Conservation (phyloP, 1,140 invertebrate genomes). For the Drosophila aff. region DNA sequence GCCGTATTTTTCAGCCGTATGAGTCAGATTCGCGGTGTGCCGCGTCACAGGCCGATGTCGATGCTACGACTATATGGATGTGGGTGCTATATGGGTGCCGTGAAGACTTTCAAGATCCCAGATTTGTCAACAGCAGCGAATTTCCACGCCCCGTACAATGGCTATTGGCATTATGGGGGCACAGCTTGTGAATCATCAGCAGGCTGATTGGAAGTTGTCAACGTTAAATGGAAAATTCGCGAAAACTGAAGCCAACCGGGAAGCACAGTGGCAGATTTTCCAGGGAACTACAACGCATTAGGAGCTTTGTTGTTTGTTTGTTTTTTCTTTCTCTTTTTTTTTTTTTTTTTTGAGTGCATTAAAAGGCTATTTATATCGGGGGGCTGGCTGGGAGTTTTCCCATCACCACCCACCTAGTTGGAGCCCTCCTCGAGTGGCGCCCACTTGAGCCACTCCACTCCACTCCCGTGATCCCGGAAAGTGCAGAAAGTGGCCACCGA, state of each 20-base stretch:
- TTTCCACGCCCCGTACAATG: slow-evolving; percentile 49
- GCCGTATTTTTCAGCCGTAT: slow-evolving; percentile 46
- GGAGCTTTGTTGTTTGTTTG: slow-evolving; percentile 21
- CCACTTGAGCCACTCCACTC: slow-evolving; percentile 58
- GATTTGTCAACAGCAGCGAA: slow-evolving; percentile 53
- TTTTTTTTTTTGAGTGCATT: slow-evolving; percentile 56
- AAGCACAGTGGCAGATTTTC: slow-evolving; percentile 26
- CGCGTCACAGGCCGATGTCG: slow-evolving; percentile 48
- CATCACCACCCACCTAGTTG: slow-evolving; percentile 59
- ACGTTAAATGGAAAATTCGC: slow-evolving; percentile 27
- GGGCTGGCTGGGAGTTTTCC: slow-evolving; percentile 32
- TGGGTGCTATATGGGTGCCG: slow-evolving; percentile 24
- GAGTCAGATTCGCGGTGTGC: slow-evolving; percentile 35
- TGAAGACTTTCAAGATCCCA: slow-evolving; percentile 40
- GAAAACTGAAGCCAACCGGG: slow-evolving; percentile 10
- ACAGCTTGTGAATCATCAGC: slow-evolving; percentile 62
- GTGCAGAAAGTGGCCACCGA: slow-evolving; percentile 59
- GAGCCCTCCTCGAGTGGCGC: slow-evolving; percentile 34
- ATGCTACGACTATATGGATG: slow-evolving; percentile 21
- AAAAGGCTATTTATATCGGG: slow-evolving; percentile 52
- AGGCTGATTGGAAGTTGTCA: slow-evolving; percentile 68
- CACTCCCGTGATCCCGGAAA: slow-evolving; percentile 3
- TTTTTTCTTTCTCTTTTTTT: neutral
- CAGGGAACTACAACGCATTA: slow-evolving; percentile 56
- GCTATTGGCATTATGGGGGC: slow-evolving; percentile 47